These are phyloP conservation scores for Mormoops blainvillei DNA, from an alignment of 2,113 vertebrate species.

Conservation along the genomic window DNA sequence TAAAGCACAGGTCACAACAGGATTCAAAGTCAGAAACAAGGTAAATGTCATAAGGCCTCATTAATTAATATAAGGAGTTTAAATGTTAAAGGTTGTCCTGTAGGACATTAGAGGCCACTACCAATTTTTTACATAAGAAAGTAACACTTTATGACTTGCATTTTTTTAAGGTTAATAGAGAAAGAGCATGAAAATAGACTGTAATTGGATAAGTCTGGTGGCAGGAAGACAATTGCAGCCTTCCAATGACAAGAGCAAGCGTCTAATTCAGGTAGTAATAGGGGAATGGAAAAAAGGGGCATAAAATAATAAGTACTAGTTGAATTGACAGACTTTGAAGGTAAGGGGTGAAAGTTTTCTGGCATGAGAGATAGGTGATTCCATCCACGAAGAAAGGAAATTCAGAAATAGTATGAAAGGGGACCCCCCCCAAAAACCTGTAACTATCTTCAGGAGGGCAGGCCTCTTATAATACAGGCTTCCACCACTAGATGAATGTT, in stretches of 20 bases:
- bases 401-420: too few species aligned
- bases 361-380: neutral
- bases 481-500: too few species aligned
- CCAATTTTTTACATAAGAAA: neutral
- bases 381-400: too few species aligned
- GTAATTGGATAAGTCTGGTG: neutral
- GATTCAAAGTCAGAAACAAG: neutral
- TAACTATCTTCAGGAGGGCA: too few species aligned
- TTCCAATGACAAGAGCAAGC: neutral
- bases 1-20: neutral
- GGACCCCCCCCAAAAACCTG: too few species aligned
- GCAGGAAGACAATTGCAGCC: neutral
- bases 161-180: neutral
- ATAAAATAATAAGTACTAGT: neutral
- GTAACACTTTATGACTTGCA: neutral
- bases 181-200: neutral
- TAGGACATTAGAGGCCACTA: neutral
- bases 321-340: neutral
- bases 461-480: too few species aligned
- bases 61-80: neutral
- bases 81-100: neutral
- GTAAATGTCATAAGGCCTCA: neutral
- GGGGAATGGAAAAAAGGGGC: neutral
- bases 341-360: neutral
- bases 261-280: neutral